A percentile compares a stretch with the other conserved stretches of the same genome.
phyloP scores from a whole-genome alignment of 2,797 vertebrate species.

The Hydrocynus forskahlii region DNA sequence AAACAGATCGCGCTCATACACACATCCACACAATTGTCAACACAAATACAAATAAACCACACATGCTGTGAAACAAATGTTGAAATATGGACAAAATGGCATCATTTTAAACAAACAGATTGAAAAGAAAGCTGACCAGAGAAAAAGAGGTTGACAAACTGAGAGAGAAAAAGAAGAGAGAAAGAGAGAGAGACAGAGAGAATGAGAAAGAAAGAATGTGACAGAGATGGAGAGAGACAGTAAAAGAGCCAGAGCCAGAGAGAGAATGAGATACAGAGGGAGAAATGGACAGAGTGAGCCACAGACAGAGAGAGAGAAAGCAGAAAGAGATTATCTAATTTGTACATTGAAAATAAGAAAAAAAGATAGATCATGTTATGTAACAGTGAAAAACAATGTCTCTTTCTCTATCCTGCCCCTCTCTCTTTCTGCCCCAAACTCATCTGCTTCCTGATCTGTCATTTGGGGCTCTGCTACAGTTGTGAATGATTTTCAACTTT shows the following conservation, averaged over 20 bases:
- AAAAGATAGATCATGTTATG: neutral
- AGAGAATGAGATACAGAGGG: no score
- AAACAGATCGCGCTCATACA: neutral
- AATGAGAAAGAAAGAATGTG: no score
- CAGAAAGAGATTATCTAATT: neutral
- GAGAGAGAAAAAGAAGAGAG: neutral
- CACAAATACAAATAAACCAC: neutral
- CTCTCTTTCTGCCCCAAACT: neutral
- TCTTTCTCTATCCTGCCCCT: neutral
- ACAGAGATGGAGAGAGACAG: no score
- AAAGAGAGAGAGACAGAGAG: neutral
- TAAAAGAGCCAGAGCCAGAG: no score
- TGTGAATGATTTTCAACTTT: conserved; percentile 16
- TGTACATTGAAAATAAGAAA: neutral
- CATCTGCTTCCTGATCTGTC: neutral
- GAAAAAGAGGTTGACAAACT: neutral
- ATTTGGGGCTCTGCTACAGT: neutral
- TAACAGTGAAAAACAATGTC: conserved; percentile 18
- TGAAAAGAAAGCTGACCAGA: conserved; percentile 25
- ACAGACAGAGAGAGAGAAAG: neutral
- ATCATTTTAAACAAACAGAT: conserved; percentile 22
- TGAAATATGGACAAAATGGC: neutral
- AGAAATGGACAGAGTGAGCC: neutral
- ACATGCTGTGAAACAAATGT: neutral
- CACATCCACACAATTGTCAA: neutral